Conservation (phyloP, 1,140 invertebrate species). For the Drosophila repleta region DNA sequence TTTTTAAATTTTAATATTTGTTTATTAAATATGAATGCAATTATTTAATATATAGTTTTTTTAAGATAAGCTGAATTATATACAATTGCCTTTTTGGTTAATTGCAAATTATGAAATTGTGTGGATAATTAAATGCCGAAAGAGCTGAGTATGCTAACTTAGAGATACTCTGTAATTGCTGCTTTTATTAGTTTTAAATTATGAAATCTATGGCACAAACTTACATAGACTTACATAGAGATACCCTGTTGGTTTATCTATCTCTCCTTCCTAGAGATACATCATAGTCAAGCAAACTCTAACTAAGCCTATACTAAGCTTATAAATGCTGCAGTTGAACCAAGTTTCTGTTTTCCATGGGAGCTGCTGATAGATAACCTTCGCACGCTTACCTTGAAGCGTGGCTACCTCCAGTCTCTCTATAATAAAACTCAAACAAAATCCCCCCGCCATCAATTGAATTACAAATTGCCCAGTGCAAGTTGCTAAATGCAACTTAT, state of each 20-base stretch:
- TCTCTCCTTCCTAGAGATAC: too few species aligned
- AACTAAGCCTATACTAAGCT: not conserved
- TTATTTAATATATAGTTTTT: slow-evolving; percentile 47
- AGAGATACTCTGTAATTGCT: not conserved
- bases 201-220: too few species aligned
- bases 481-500: not conserved
- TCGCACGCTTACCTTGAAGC: slow-evolving; percentile 54
- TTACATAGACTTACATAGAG: too few species aligned
- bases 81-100: slow-evolving; percentile 30
- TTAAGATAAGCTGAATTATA: slow-evolving; percentile 44
- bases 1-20: slow-evolving; percentile 15
- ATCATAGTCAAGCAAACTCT: too few species aligned
- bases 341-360: slow-evolving; percentile 7
- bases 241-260: too few species aligned
- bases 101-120: slow-evolving; percentile 30
- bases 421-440: too few species aligned
- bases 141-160: not conserved
- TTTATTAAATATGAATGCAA: slow-evolving; percentile 22
- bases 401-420: slow-evolving; percentile 13
- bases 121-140: slow-evolving; percentile 5
- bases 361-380: slow-evolving; percentile 43
- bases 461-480: slow-evolving; percentile 10
- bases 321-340: slow-evolving; percentile 1
- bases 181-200: not conserved
- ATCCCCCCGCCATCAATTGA: not conserved